These are phyloP conservation scores for Trogon melanurus DNA, from an alignment of 2,113 vertebrate genomes.

Conservation along the genomic window DNA sequence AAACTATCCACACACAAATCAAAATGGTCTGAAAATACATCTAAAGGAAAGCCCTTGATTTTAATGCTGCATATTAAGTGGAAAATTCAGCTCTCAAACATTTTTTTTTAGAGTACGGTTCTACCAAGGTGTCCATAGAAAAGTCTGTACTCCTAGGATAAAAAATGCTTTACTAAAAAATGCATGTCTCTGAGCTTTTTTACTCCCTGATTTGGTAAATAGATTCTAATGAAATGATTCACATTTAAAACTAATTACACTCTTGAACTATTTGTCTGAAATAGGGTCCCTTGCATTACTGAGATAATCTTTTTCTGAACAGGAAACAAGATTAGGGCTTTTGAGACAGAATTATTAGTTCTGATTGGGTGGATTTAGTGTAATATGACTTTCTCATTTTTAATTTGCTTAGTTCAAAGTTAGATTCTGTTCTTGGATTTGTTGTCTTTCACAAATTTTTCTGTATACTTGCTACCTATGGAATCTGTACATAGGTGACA, in stretches of 20 bases:
- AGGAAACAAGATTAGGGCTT: not conserved
- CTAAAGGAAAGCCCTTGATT: not conserved
- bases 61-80: not conserved
- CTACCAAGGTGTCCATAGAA: not conserved
- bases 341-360: not conserved
- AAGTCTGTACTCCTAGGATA: not conserved
- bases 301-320: not conserved
- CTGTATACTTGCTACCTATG: not conserved
- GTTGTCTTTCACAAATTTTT: not conserved
- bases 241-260: not conserved
- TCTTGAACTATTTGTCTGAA: not conserved
- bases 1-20: not conserved
- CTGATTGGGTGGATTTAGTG: not conserved
- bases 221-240: not conserved
- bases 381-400: not conserved
- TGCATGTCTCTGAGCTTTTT: not conserved
- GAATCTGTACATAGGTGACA: not conserved
- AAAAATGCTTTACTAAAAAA: not conserved
- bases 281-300: not conserved
- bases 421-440: not conserved
- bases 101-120: not conserved
- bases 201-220: not conserved
- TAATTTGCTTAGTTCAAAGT: not conserved
- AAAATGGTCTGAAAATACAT: not conserved
- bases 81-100: not conserved